Conservation (phyloP, 2,113 vertebrate genomes). For the Acrocephalus arundinaceus region DNA sequence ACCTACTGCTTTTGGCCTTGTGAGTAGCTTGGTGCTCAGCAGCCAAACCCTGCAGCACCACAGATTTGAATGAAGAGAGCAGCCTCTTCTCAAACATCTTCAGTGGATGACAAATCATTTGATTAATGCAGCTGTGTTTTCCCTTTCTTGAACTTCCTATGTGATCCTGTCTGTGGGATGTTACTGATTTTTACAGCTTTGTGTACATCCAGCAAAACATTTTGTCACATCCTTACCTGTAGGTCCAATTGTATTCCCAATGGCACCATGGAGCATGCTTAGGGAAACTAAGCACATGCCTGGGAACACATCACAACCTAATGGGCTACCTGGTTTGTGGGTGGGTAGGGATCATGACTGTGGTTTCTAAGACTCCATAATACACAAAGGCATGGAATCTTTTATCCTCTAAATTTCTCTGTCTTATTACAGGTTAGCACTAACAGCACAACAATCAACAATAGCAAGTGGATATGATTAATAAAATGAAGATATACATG, state of each 20-base stretch:
- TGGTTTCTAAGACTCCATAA: neutral
- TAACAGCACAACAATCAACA: neutral
- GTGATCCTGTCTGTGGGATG: neutral
- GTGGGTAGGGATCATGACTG: neutral
- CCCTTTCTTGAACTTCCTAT: neutral
- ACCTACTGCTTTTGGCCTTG: neutral
- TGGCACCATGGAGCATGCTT: neutral
- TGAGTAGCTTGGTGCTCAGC: neutral
- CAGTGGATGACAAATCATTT: neutral
- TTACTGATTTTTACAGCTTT: neutral
- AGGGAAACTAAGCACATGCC: neutral
- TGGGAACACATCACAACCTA: neutral
- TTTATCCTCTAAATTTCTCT: neutral
- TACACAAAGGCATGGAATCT: neutral
- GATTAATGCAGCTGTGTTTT: neutral
- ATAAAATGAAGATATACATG: neutral
- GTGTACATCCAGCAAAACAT: neutral
- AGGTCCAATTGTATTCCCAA: neutral
- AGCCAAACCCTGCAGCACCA: neutral
- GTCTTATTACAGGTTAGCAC: neutral
- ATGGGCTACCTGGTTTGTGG: neutral
- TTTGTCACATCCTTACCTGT: neutral
- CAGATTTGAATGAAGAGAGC: neutral
- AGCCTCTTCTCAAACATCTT: neutral
- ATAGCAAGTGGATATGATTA: neutral